Conservation (phyloP, 2,113 vertebrate species). For the Fregetta grallaria region DNA sequence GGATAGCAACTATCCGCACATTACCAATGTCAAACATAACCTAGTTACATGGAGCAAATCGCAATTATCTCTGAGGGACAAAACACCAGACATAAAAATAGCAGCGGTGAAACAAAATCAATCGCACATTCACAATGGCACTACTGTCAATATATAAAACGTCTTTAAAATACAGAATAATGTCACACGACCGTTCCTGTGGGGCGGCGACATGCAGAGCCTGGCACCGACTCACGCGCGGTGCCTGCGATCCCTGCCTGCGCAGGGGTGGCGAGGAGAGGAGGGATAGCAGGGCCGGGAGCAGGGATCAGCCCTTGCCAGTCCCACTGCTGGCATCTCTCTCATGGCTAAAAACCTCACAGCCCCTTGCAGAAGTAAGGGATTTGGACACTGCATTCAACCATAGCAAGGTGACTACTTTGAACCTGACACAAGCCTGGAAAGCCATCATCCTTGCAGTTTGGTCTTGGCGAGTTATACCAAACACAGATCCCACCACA, state of each 20-base stretch:
- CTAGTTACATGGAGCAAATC: neutral
- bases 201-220: rapidly evolving
- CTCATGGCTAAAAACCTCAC: neutral
- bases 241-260: neutral
- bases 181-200: neutral
- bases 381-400: neutral
- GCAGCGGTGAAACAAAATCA: neutral
- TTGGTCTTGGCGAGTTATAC: neutral
- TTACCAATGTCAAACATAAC: neutral
- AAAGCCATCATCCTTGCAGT: neutral
- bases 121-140: neutral
- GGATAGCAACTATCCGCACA: neutral
- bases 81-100: neutral
- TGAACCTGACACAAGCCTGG: neutral
- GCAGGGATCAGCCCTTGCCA: neutral
- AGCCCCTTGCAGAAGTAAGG: neutral
- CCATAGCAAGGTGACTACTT: neutral
- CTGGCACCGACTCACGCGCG: neutral
- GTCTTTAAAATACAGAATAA: neutral
- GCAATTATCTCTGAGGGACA: neutral
- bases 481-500: neutral
- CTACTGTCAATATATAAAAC: neutral
- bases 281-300: rapidly evolving
- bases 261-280: rapidly evolving
- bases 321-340: neutral